A percentile compares a stretch with the other conserved stretches of the same genome.
These are phyloP conservation scores for Nephrotoma flavescens DNA, from an alignment of 2,888 invertebrate species.

Conservation along the genomic window DNA sequence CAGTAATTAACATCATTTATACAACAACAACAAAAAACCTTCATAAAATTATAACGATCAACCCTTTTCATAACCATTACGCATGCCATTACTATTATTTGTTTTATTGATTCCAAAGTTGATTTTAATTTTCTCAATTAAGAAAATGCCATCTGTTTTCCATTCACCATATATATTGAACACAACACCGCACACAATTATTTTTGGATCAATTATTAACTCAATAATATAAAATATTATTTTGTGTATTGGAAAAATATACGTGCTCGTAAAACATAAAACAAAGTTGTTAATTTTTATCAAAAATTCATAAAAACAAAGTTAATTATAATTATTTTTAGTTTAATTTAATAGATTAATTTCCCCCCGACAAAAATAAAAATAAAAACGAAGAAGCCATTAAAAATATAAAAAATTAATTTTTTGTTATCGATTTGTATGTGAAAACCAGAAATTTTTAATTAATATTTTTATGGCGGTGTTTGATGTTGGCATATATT, in stretches of 20 bases:
- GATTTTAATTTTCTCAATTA: background rate
- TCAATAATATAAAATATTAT: background rate
- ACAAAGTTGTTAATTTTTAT: background rate
- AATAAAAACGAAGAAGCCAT: background rate
- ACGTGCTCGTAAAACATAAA: background rate
- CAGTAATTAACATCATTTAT: background rate
- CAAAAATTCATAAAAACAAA: background rate
- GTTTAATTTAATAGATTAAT: background rate
- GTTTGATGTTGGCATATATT: no score
- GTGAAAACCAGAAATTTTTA: background rate
- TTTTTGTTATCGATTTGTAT: background rate
- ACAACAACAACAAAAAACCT: background rate
- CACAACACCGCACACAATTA: background rate
- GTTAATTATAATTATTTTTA: background rate
- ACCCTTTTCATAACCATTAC: background rate
- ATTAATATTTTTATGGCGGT: background rate
- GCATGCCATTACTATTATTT: background rate
- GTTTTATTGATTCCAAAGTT: background rate
- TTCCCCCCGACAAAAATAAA: background rate
- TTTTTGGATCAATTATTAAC: background rate
- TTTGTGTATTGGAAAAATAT: background rate
- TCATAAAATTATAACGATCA: background rate
- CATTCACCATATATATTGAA: background rate
- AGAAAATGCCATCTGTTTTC: background rate
- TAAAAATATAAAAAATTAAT: background rate